phyloP scores from a whole-genome alignment of 2,797 vertebrate species.

The Petrocephalus sullivani region DNA sequence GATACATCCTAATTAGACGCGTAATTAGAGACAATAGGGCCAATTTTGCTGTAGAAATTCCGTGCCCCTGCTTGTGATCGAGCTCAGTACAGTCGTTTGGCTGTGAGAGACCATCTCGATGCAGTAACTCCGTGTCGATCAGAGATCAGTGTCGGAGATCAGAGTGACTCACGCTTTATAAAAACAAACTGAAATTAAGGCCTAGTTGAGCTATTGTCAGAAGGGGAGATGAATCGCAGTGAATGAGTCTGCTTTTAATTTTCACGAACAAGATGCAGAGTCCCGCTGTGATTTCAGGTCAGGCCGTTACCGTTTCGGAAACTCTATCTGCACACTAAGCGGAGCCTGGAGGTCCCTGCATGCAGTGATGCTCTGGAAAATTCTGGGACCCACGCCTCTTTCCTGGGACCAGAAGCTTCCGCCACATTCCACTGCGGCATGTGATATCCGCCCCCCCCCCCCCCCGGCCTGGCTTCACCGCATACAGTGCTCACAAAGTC shows the following conservation, averaged over 20 bases:
- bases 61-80: not conserved
- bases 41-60: not conserved
- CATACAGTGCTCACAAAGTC: not conserved
- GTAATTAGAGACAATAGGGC: conserved; percentile 10
- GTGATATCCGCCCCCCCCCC: not conserved
- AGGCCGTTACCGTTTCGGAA: not conserved
- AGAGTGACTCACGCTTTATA: not conserved
- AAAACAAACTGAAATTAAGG: not conserved
- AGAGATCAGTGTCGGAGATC: not conserved
- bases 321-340: not conserved
- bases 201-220: not conserved
- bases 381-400: not conserved
- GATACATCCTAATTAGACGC: conserved; percentile 4
- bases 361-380: not conserved
- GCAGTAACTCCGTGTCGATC: not conserved
- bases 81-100: not conserved
- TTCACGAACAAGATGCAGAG: not conserved
- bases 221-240: not conserved
- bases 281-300: not conserved
- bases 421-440: not conserved
- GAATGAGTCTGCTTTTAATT: not conserved
- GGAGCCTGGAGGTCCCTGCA: not conserved
- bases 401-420: not conserved
- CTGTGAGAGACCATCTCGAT: not conserved
- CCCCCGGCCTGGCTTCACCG: not conserved